Evolutionary conservation across 1,140 invertebrate genomes (phyloP).

Genomic region (Chironomus striatipennis): DNA sequence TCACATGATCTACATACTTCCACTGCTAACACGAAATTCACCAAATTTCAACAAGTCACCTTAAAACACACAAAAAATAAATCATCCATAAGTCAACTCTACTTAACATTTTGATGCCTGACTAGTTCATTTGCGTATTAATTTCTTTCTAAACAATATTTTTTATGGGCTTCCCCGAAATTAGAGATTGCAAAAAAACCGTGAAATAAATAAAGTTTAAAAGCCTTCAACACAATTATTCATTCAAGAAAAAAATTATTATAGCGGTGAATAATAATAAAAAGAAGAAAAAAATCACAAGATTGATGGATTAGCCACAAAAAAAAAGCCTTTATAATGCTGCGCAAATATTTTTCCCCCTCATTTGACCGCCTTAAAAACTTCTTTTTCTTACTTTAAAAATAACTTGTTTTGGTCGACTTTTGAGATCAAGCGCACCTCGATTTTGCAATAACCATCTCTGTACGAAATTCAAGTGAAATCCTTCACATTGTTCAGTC

Average conservation of each 20-base stretch:
- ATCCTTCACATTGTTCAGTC: not conserved
- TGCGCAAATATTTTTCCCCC: not conserved
- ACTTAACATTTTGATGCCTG: too few relatives aligned
- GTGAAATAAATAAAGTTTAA: slow-evolving; percentile 6
- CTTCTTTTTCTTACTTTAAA: not conserved
- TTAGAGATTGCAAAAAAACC: not conserved
- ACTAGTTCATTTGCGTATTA: too few relatives aligned
- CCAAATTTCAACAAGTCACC: too few relatives aligned
- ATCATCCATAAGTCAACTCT: too few relatives aligned
- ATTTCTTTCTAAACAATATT: too few relatives aligned
- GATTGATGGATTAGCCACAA: slow-evolving; percentile 12
- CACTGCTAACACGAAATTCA: too few relatives aligned
- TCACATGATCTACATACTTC: too few relatives aligned
- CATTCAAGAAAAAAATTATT: not conserved
- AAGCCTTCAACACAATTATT: not conserved
- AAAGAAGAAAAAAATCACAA: not conserved
- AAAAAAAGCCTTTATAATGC: slow-evolving; percentile 8
- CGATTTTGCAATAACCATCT: too few relatives aligned
- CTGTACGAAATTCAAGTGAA: not conserved
- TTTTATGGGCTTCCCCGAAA: not conserved
- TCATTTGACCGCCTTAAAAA: not conserved
- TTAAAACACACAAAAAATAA: too few relatives aligned
- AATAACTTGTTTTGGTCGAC: not conserved
- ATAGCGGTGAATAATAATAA: not conserved
- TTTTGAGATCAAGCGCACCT: not conserved